Evolutionary conservation across 2,888 invertebrate species (phyloP).

Genomic region (Clanis bilineata): DNA sequence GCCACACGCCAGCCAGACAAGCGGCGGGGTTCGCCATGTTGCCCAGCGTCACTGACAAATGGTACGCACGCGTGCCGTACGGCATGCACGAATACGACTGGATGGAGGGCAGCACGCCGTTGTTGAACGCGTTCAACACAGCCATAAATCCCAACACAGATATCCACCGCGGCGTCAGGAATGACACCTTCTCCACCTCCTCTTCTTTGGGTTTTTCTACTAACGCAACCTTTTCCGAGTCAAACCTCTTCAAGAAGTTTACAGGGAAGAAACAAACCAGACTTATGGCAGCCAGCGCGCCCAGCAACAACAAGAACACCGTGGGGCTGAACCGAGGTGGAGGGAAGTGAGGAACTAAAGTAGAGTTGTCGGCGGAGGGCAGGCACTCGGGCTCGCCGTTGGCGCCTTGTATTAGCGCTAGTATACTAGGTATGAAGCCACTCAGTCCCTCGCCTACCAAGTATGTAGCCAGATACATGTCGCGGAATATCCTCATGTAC

Average conservation of each 20-base stretch:
- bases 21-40: slow-evolving; percentile 91
- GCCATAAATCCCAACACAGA: slow-evolving; percentile 66
- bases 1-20: slow-evolving; percentile 85
- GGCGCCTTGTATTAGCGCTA: slow-evolving; percentile 90
- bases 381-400: slow-evolving; percentile 83
- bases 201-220: slow-evolving; percentile 78
- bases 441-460: slow-evolving; percentile 93
- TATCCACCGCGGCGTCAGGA: slow-evolving; percentile 52
- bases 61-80: slow-evolving; percentile 90
- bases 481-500: slow-evolving; percentile 88
- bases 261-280: slow-evolving; percentile 85
- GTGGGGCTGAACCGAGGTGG: slow-evolving; percentile 84
- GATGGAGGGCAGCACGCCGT: slow-evolving; percentile 90
- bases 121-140: slow-evolving; percentile 85
- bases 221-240: slow-evolving; percentile 58
- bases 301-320: slow-evolving; percentile 85
- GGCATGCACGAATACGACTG: slow-evolving; percentile 92
- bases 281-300: slow-evolving; percentile 84
- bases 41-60: slow-evolving; percentile 88
- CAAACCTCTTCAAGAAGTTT: slow-evolving; percentile 57
- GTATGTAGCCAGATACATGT: slow-evolving; percentile 90
- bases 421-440: slow-evolving; percentile 90
- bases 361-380: slow-evolving; percentile 54
- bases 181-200: slow-evolving; percentile 82
- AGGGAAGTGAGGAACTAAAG: slow-evolving; percentile 54